These are phyloP conservation scores for Oncorhynchus keta DNA, from an alignment of 2,113 vertebrate species.

Conservation along the genomic window DNA sequence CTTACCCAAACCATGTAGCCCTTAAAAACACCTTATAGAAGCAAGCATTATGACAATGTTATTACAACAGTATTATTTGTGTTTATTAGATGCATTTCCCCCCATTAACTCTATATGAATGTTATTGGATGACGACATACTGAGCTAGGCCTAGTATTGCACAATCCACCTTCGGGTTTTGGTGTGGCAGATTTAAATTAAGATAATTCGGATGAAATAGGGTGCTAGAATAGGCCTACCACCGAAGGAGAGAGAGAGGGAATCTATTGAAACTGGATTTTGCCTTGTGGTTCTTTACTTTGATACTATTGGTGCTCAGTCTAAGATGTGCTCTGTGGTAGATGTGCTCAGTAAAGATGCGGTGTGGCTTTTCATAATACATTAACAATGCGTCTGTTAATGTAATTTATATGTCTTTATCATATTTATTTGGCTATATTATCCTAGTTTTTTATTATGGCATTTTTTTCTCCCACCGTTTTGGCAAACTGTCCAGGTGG, in stretches of 20 bases:
- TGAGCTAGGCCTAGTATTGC: neutral
- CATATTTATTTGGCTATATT: neutral
- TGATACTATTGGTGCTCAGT: neutral
- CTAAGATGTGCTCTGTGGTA: too few species aligned
- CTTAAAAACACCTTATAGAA: too few species aligned
- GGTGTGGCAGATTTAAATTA: neutral
- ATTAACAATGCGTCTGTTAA: neutral
- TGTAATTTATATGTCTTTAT: neutral
- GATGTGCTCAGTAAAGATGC: too few species aligned
- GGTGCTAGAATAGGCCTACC: neutral
- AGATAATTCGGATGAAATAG: neutral
- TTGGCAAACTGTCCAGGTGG: too few species aligned
- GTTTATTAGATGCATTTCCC: too few species aligned
- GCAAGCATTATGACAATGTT: too few species aligned
- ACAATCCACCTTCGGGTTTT: neutral
- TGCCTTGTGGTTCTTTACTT: neutral
- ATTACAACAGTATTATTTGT: too few species aligned
- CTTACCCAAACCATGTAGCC: too few species aligned
- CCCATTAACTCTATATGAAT: neutral
- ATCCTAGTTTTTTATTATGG: neutral
- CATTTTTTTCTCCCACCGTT: too few species aligned
- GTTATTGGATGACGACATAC: neutral
- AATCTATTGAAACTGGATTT: neutral
- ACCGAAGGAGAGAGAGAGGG: neutral
- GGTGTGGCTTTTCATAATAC: too few species aligned